These are phyloP conservation scores for Lepus timidus DNA, from an alignment of 2,113 vertebrate species.

Conservation along the genomic window DNA sequence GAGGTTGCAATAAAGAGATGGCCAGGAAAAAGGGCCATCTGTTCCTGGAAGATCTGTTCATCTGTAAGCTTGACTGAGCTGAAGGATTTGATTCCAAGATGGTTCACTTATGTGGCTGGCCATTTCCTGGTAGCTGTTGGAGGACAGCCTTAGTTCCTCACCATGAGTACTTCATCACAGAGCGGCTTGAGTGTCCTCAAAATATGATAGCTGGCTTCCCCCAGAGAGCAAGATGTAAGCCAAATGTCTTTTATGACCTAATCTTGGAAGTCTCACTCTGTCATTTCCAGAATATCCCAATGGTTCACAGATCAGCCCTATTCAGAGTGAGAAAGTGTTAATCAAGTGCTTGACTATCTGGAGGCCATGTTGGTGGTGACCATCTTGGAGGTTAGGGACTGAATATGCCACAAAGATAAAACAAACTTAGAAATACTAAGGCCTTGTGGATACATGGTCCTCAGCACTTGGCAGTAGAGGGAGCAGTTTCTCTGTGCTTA, in stretches of 20 bases:
- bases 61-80: background rate
- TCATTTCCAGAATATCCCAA: background rate
- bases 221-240: background rate
- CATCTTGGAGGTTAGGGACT: background rate
- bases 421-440: background rate
- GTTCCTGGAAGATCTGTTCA: no score
- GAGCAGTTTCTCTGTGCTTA: background rate
- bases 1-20: background rate
- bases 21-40: background rate
- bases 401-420: background rate
- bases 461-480: background rate
- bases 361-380: background rate
- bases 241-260: background rate
- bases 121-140: background rate
- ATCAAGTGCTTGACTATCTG: background rate
- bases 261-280: background rate
- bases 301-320: background rate
- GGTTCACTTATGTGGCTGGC: background rate
- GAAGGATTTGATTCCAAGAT: background rate
- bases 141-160: background rate
- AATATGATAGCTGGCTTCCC: background rate
- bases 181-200: background rate
- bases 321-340: background rate
- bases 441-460: background rate
- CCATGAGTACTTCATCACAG: background rate